Conservation (phyloP, 2,113 vertebrate genomes). For the Megaptera novaeangliae region DNA sequence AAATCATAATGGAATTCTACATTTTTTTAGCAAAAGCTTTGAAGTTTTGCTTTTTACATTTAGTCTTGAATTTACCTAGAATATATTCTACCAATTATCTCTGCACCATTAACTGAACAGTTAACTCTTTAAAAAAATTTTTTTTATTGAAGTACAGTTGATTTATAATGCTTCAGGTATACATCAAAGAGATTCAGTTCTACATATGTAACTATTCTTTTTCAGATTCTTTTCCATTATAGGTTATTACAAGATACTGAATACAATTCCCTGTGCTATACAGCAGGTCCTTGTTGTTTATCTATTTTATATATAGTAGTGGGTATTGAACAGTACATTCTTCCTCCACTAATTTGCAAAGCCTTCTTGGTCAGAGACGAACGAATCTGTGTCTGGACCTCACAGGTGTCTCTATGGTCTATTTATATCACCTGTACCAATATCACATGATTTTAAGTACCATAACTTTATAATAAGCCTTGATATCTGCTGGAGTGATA, state of each 20-base stretch:
- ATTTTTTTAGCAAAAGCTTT: background rate
- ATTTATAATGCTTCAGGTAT: background rate
- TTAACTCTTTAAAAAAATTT: background rate
- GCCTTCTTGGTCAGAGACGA: background rate
- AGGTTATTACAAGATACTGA: background rate
- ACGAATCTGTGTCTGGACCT: background rate
- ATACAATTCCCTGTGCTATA: background rate
- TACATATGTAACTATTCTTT: background rate
- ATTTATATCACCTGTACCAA: background rate
- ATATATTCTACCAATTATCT: background rate
- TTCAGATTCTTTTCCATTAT: background rate
- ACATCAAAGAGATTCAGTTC: background rate
- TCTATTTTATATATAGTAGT: no score
- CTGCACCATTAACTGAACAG: background rate
- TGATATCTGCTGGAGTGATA: background rate
- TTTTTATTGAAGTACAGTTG: background rate
- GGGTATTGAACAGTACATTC: accelerated
- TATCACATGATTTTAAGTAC: background rate
- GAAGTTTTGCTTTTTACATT: background rate
- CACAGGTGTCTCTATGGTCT: background rate
- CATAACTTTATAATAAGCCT: background rate
- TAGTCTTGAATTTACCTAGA: background rate
- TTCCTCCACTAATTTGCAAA: no score
- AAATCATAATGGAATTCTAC: background rate
- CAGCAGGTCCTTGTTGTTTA: background rate